Percentiles rank a stretch among this genome's conserved stretches.
These are phyloP conservation scores for Xiphophorus hellerii DNA, from an alignment of 2,113 vertebrate genomes.

Conservation along the genomic window DNA sequence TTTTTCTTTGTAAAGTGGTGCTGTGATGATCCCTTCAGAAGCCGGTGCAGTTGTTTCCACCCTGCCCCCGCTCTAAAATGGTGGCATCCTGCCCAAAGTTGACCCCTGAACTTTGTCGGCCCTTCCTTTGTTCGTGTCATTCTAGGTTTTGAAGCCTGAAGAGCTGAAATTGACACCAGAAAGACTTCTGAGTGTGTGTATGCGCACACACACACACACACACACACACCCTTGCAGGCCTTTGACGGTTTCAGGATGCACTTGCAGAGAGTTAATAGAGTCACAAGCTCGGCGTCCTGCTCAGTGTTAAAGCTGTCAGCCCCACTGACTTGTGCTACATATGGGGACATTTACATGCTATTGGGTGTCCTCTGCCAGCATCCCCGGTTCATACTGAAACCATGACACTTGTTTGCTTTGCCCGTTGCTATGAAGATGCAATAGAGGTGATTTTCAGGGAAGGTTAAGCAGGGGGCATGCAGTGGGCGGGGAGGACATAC, in stretches of 20 bases:
- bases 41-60: constrained; percentile 36
- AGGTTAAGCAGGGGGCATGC: constrained; percentile 42
- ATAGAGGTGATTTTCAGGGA: constrained; percentile 62
- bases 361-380: constrained; percentile 71
- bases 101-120: constrained; percentile 72
- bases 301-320: constrained; percentile 78
- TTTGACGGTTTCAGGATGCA: constrained; percentile 69
- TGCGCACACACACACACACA: neutral
- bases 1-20: constrained; percentile 18
- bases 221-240: constrained; percentile 32
- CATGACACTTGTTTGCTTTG: constrained; percentile 80
- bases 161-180: constrained; percentile 72
- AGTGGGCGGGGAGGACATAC: neutral
- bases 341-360: constrained; percentile 82
- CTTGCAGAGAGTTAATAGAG: constrained; percentile 73
- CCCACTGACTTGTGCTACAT: constrained; percentile 65
- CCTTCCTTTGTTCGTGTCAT: constrained; percentile 66
- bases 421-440: constrained; percentile 74
- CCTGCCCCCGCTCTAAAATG: constrained; percentile 42
- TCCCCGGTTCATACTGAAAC: constrained; percentile 68
- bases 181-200: constrained; percentile 41
- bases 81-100: constrained; percentile 65
- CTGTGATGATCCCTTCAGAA: constrained; percentile 15
- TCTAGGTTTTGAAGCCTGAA: constrained; percentile 65
- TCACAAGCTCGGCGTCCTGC: constrained; percentile 65